Evolutionary conservation across 2,888 invertebrate genomes (phyloP).

Genomic region (Rhamnusium bicolor): DNA sequence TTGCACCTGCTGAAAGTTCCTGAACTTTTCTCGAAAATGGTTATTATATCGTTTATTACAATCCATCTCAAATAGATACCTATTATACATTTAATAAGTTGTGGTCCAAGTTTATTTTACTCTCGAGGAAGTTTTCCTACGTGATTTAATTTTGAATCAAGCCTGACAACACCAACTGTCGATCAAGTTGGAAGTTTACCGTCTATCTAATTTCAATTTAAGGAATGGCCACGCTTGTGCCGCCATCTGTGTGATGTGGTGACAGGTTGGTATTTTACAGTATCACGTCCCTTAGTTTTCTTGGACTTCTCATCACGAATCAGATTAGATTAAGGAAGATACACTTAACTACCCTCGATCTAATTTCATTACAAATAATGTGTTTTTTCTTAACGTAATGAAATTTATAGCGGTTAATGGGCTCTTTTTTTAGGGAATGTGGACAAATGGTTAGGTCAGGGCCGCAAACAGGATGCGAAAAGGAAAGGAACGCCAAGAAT

Average conservation of each 20-base stretch:
- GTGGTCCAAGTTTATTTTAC: slow-evolving; percentile 29
- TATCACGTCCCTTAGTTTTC: slow-evolving; percentile 19
- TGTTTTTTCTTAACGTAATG: neutral
- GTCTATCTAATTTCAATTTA: slow-evolving; percentile 63
- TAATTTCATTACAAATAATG: slow-evolving; percentile 14
- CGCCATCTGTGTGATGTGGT: slow-evolving; percentile 50
- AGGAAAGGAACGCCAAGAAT: neutral
- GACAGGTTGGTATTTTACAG: slow-evolving; percentile 25
- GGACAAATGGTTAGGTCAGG: neutral
- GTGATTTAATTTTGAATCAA: slow-evolving; percentile 24
- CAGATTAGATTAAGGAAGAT: slow-evolving; percentile 1
- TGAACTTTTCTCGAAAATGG: neutral
- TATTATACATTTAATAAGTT: slow-evolving; percentile 29
- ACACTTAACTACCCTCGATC: neutral
- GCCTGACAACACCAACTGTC: slow-evolving; percentile 56
- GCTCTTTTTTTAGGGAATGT: neutral
- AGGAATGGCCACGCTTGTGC: slow-evolving; percentile 55
- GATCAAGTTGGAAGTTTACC: slow-evolving; percentile 59
- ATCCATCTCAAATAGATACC: slow-evolving; percentile 6
- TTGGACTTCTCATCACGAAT: slow-evolving; percentile 8
- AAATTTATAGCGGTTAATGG: neutral
- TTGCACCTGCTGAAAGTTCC: slow-evolving; percentile 7
- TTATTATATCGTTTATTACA: slow-evolving; percentile 21
- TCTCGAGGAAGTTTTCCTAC: slow-evolving; percentile 19
- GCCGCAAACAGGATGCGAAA: neutral